phyloP scores from a whole-genome alignment of 2,888 invertebrate species.

The Stratiomys singularior region DNA sequence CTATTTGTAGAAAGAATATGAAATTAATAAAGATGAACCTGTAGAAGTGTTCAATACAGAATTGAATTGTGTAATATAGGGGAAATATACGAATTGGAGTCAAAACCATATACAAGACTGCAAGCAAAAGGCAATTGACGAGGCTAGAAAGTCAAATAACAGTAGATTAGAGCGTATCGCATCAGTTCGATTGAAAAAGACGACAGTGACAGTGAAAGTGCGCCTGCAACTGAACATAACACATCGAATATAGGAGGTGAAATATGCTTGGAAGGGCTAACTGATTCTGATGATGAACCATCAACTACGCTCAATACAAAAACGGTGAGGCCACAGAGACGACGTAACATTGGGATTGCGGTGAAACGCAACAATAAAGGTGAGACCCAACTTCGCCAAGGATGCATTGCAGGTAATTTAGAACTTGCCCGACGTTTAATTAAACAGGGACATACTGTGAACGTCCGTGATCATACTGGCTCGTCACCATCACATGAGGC shows the following conservation, averaged over 20 bases:
- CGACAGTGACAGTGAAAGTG: constrained; percentile 61
- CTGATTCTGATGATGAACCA: constrained; percentile 65
- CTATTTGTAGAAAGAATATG: constrained; percentile 79
- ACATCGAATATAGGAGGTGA: constrained; percentile 75
- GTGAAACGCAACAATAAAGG: constrained; percentile 86
- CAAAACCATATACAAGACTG: constrained; percentile 71
- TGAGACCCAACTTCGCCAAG: constrained; percentile 88
- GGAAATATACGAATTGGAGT: constrained; percentile 73
- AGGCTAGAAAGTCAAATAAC: constrained; percentile 68
- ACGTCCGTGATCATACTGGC: constrained; percentile 86
- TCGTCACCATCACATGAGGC: constrained; percentile 96
- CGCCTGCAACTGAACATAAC: constrained; percentile 64
- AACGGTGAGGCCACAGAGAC: constrained; percentile 64
- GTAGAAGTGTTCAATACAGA: constrained; percentile 80
- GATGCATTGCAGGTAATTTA: constrained; percentile 86
- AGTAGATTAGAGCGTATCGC: constrained; percentile 71
- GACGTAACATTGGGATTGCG: constrained; percentile 67
- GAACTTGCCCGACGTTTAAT: constrained; percentile 73
- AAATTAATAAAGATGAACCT: constrained; percentile 72
- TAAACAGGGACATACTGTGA: constrained; percentile 84
- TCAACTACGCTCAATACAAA: constrained; percentile 63
- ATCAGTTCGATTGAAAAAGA: constrained; percentile 69
- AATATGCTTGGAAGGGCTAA: constrained; percentile 77
- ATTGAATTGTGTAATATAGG: constrained; percentile 81
- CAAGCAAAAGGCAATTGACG: constrained; percentile 72